These are phyloP conservation scores for Pristionchus fissidentatus DNA, from an alignment of 2,888 invertebrate species.

Conservation along the genomic window DNA sequence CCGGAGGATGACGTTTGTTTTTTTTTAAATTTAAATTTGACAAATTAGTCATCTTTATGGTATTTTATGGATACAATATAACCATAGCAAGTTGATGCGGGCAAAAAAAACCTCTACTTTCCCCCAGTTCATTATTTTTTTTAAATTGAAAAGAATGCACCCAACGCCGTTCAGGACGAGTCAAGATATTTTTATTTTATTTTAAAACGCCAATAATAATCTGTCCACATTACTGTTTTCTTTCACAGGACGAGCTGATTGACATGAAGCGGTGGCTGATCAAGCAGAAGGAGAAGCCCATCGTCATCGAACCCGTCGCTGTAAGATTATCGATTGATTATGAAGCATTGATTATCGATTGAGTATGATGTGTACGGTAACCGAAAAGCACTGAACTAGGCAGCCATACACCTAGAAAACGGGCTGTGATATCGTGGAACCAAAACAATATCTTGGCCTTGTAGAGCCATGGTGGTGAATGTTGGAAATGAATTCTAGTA, in stretches of 20 bases:
- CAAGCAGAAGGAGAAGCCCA: background rate
- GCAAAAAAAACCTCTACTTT: too few relatives aligned
- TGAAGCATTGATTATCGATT: too few relatives aligned
- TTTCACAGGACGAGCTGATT: background rate
- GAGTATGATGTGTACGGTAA: background rate
- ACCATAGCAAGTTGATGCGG: too few relatives aligned
- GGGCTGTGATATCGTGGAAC: too few relatives aligned
- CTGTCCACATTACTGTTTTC: background rate
- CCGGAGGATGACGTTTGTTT: background rate
- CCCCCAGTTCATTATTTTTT: too few relatives aligned
- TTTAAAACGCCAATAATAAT: background rate
- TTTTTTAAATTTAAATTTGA: background rate
- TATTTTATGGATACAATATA: too few relatives aligned
- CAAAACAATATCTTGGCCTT: too few relatives aligned
- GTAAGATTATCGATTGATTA: background rate
- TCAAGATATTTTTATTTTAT: background rate
- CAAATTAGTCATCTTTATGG: background rate
- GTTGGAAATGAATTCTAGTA: too few relatives aligned
- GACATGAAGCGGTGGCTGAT: background rate
- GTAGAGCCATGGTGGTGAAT: too few relatives aligned
- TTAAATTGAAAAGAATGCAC: too few relatives aligned
- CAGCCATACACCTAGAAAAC: too few relatives aligned
- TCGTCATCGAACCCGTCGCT: background rate
- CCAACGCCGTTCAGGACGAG: too few relatives aligned
- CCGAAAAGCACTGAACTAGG: background rate